Evolutionary conservation across 2,113 vertebrate genomes (phyloP), one percentile per base, ranked within the genome.

Genomic region (Polypterus senegalus): DNA sequence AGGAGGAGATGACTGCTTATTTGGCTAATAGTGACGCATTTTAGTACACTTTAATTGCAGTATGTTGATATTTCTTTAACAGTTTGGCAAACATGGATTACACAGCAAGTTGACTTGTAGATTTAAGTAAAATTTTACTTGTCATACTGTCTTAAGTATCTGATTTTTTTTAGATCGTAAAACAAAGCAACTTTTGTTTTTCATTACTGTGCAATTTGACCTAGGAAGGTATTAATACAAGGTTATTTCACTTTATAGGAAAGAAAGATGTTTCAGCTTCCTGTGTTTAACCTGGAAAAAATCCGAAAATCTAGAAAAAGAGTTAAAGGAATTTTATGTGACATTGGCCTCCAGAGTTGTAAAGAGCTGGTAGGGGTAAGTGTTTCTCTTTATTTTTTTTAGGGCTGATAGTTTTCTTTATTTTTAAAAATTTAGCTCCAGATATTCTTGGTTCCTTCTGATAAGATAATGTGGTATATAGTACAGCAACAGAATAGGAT

Each of bases 191-290:
- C 27, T 27, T 27, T 27, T 27, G 27, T 27, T 27, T 27, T 27
- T 27, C 27, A 27, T 27, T 27, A 27, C 27, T 27, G 27, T 27
- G 27, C 27, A 27, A 27, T 27, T 27, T 27, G 27, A 27, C 27
- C 27, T 27, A 27, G 27, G 27, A 27, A 27, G 27, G 27, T 27
- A 27, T 27, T 27, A 27, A 27, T 27, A 27, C 27, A 27, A 27
- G 27, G 9, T 46, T 48, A 52, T 58, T 53, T 63, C 61, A 61
- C n/a, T 8, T 61, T 65, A 9, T 59, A 74, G 68, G 52, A 47
- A 47, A 45, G 59, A 70, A 90, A 77, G 70, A 93, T 94, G 91
- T 91, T 88, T 83, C 91, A 93, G 77, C 78, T 89, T 70, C 90
- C 91, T 65, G 90, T 94, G 70, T 84, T 85, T 74, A 91, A 92